Evolutionary conservation across 2,888 invertebrate species (phyloP).

Genomic region (Dryocosmus kuriphilus): DNA sequence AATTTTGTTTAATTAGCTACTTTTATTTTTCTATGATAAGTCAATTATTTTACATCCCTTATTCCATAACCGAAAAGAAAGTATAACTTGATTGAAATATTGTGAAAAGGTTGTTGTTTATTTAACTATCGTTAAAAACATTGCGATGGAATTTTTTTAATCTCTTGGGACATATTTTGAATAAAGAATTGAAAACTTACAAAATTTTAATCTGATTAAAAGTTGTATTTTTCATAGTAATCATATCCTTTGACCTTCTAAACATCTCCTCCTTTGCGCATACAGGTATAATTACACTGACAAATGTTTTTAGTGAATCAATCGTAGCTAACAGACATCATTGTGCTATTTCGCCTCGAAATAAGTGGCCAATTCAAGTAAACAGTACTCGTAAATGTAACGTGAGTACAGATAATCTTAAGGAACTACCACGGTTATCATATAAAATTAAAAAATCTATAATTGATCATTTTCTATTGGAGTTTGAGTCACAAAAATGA

Average conservation of each 20-base stretch:
- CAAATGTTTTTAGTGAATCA: conserved; percentile 16
- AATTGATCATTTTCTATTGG: not conserved
- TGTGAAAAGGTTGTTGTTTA: too few species aligned
- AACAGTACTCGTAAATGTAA: not conserved
- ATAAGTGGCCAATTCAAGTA: conserved; percentile 2
- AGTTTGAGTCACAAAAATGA: not conserved
- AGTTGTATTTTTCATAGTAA: conserved; percentile 58
- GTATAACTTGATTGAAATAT: too few species aligned
- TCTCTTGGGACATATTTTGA: too few species aligned
- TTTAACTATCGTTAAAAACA: too few species aligned
- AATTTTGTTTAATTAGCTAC: not conserved
- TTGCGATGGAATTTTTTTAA: too few species aligned
- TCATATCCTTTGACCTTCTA: conserved; percentile 62
- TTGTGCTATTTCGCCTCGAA: conserved; percentile 12
- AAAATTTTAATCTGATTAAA: too few species aligned
- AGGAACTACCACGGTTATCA: conserved; percentile 5
- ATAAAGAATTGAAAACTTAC: too few species aligned
- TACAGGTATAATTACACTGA: conserved; percentile 27
- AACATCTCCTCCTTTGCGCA: conserved; percentile 49
- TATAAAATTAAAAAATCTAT: not conserved
- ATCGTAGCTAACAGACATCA: conserved; percentile 1
- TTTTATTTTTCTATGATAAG: too few species aligned
- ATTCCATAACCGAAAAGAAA: too few species aligned
- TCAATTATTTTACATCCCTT: too few species aligned
- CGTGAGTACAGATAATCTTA: not conserved